A percentile compares a stretch with the other conserved stretches of the same genome.
Conservation (phyloP, 2,113 vertebrate genomes). For the Morone chrysops region DNA sequence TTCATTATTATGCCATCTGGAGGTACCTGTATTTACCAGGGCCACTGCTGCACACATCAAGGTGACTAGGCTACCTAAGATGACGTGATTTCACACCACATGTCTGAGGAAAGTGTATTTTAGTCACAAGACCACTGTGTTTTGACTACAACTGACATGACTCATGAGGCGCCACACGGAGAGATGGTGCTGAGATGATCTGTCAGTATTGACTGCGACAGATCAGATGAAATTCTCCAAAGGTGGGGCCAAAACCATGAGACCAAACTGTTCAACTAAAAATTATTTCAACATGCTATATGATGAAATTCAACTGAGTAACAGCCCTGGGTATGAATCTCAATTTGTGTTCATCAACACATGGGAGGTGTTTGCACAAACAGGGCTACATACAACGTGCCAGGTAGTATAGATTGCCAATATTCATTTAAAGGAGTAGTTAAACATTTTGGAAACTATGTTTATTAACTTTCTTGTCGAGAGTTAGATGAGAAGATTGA, state of each 20-base stretch:
- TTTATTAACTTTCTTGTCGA: not conserved
- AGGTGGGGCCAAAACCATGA: not conserved
- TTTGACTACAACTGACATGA: not conserved
- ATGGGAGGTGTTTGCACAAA: not conserved
- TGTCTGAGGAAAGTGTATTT: slow-evolving; percentile 1
- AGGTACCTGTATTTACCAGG: slow-evolving; percentile 89
- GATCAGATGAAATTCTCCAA: not conserved
- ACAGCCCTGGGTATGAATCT: not conserved
- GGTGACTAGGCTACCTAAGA: slow-evolving; percentile 58
- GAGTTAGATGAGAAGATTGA: not conserved
- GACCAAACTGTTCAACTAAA: not conserved
- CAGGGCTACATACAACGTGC: not conserved
- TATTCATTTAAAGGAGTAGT: not conserved
- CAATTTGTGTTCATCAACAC: not conserved
- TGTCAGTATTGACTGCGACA: not conserved
- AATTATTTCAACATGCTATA: not conserved
- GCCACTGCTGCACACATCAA: slow-evolving; percentile 75
- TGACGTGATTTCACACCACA: too few species aligned
- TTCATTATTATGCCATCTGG: slow-evolving; percentile 97
- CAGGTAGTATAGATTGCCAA: not conserved
- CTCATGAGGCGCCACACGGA: not conserved
- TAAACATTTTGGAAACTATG: not conserved
- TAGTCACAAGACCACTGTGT: not conserved
- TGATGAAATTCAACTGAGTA: not conserved
- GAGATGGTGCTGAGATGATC: not conserved